Base-by-base conservation (phyloP, 2,797 vertebrate genomes). In the Chrysocyon brachyurus region DNA sequence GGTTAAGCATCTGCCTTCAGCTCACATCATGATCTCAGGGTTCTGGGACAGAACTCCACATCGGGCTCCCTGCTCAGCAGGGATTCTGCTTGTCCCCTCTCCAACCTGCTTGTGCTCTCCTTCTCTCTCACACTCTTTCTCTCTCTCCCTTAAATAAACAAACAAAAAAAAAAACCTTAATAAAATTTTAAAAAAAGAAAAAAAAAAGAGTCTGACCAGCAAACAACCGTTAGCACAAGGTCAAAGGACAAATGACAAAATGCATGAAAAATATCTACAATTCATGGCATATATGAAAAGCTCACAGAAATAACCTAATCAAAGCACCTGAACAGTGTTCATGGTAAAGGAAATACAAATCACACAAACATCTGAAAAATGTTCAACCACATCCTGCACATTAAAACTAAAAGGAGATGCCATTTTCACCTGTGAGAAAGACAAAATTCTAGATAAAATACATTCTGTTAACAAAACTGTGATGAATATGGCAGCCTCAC, bases 181-280 rank as follows among this genome's bases (percentile, higher is more conserved):
- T 33, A 64, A 64, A n/a, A 54, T 54, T 54, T 54, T 16, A 2
- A 19, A 46, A 36, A 72, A 49, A 49, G 14, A 75, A 49, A 73
- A 75, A 49, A 73, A 70, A 9, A 70, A 40, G 10, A 3, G 33
- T 72, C 70, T 56, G 11, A 15, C 40, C 33, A 33, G 72, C 36
- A 46, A 87, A 68, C 11, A 93, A 68, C 26, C 16, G 10, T 16
- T 79, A 68, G 40, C 46, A 59, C 36, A 59, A 93, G 52, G 7
- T 33, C 83, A 81, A 93, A 81, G 63, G 17, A 68, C 64, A 93
- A 87, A 79, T 52, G 17, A 88, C 46, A 81, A 72, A 87, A 88
- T 28, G 63, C 17, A 70, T 63, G n/a, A 68, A 88, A 94, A 87
- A 61, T 28, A 72, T 17, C 40, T 61, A 17, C 31, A 87, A 70